phyloP scores from a whole-genome alignment of 2,888 invertebrate genomes.

The Coremacera marginata region DNA sequence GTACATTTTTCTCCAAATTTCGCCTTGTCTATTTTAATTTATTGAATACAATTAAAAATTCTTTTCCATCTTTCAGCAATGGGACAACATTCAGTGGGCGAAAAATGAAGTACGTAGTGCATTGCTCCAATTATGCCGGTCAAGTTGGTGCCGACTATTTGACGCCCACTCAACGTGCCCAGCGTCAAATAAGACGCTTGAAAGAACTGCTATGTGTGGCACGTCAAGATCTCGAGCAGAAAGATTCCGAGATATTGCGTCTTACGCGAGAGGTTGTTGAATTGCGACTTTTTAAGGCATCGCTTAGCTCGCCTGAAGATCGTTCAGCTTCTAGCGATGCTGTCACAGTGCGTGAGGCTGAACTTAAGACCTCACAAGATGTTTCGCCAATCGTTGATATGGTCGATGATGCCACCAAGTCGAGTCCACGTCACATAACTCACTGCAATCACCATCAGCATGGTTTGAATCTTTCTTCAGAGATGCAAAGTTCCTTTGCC shows the following conservation, averaged over 20 bases:
- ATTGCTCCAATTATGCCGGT: conserved; percentile 84
- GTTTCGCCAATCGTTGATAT: conserved; percentile 72
- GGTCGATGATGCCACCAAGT: conserved; percentile 69
- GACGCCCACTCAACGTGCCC: conserved; percentile 89
- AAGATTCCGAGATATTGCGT: conserved; percentile 81
- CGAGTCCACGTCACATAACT: conserved; percentile 66
- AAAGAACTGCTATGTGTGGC: conserved; percentile 80
- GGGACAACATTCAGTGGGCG: conserved; percentile 79
- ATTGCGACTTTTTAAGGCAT: conserved; percentile 82
- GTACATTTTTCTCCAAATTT: neutral
- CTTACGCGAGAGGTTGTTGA: conserved; percentile 86
- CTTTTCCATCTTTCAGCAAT: conserved; percentile 68
- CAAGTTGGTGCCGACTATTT: conserved; percentile 85
- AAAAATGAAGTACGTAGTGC: conserved; percentile 84
- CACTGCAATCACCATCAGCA: conserved; percentile 49
- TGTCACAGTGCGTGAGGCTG: conserved; percentile 80
- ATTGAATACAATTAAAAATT: conserved; percentile 40
- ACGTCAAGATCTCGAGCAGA: conserved; percentile 81
- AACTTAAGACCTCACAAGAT: conserved; percentile 72
- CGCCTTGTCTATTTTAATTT: neutral
- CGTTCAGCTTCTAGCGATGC: conserved; percentile 83
- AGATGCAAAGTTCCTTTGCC: conserved; percentile 83
- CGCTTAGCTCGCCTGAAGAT: conserved; percentile 83
- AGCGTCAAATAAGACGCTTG: conserved; percentile 82
- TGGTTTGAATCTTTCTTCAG: conserved; percentile 62